These are phyloP conservation scores for Drosophila navojoa DNA, from an alignment of 1,140 invertebrate genomes.

Conservation along the genomic window DNA sequence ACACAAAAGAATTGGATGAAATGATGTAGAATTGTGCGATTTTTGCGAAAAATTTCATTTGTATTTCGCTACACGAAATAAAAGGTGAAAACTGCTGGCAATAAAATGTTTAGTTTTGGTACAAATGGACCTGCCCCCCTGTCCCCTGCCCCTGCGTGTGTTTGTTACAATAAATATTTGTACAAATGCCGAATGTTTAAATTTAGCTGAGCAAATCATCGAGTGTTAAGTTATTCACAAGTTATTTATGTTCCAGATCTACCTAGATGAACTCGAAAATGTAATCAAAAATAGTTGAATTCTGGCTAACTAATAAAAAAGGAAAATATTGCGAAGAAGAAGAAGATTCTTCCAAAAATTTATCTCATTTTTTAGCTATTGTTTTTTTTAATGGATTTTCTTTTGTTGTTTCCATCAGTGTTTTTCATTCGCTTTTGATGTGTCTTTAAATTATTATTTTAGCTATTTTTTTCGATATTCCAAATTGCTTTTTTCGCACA, in stretches of 20 bases:
- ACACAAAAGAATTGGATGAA: too few relatives aligned
- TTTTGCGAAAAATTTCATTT: constrained; percentile 53
- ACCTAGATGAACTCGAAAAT: constrained; percentile 31
- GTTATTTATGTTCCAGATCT: constrained; percentile 20
- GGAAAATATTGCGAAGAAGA: too few relatives aligned
- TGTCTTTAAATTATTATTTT: constrained; percentile 56
- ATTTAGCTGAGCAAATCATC: constrained; percentile 33
- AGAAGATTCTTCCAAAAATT: neutral
- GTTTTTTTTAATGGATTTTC: constrained; percentile 7
- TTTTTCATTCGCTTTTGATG: constrained; percentile 20
- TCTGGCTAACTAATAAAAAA: constrained; percentile 22
- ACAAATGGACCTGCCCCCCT: constrained; percentile 3
- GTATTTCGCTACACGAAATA: constrained; percentile 13
- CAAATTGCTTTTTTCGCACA: constrained; percentile 33
- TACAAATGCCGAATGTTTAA: constrained; percentile 41
- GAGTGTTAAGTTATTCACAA: constrained; percentile 12
- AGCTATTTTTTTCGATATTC: constrained; percentile 9
- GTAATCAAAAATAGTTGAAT: constrained; percentile 27
- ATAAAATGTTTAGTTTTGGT: constrained; percentile 54
- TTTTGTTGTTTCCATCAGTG: constrained; percentile 11
- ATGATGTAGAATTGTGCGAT: constrained; percentile 5
- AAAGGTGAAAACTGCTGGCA: constrained; percentile 66
- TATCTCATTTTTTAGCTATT: neutral
- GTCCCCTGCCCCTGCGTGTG: too few relatives aligned
- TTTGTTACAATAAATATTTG: constrained; percentile 51